These are phyloP conservation scores for Mechanitis mazaeus DNA, from an alignment of 2,888 invertebrate genomes.

Conservation along the genomic window DNA sequence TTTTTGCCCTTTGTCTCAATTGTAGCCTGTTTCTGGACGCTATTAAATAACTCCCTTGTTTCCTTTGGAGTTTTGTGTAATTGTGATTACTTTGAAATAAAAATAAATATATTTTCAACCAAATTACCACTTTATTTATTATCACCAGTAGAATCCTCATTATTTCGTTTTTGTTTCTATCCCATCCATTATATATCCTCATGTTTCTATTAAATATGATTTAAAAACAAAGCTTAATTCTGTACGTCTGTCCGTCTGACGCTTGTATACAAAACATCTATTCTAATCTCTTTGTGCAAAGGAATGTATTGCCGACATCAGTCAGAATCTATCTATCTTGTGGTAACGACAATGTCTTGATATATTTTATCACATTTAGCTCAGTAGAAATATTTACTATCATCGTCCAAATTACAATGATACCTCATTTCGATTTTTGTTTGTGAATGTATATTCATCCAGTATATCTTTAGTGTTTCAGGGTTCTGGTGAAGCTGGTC, in stretches of 20 bases:
- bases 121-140: slow-evolving; percentile 7
- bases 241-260: slow-evolving; percentile 29
- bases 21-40: slow-evolving; percentile 41
- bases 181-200: slow-evolving; percentile 18
- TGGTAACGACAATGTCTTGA: slow-evolving; percentile 74
- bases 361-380: slow-evolving; percentile 73
- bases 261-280: slow-evolving; percentile 46
- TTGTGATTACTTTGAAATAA: neutral
- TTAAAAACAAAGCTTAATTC: slow-evolving; percentile 43
- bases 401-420: slow-evolving; percentile 41
- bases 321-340: slow-evolving; percentile 59
- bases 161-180: too few species aligned
- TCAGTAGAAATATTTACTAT: slow-evolving; percentile 67
- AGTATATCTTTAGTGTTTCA: slow-evolving; percentile 20
- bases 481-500: slow-evolving; percentile 45
- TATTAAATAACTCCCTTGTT: slow-evolving; percentile 37
- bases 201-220: slow-evolving; percentile 36
- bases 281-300: slow-evolving; percentile 55
- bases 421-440: slow-evolving; percentile 35
- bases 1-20: slow-evolving; percentile 71
- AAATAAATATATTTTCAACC: neutral
- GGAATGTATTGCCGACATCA: slow-evolving; percentile 57
- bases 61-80: slow-evolving; percentile 25
- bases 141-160: slow-evolving; percentile 7
- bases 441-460: slow-evolving; percentile 10